phyloP scores from a whole-genome alignment of 2,113 vertebrate genomes.

The Gavialis gangeticus region DNA sequence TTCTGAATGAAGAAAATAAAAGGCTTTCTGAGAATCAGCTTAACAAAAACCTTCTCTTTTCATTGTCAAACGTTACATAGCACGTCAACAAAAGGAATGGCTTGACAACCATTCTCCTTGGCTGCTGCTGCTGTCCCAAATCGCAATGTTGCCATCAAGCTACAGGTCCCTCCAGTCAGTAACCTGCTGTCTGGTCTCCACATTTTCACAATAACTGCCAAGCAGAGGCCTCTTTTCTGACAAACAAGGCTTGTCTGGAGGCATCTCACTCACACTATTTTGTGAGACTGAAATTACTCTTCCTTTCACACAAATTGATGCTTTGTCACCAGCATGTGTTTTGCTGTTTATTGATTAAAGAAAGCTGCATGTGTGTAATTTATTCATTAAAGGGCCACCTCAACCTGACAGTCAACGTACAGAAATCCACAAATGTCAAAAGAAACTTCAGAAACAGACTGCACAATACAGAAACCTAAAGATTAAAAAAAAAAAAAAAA shows the following conservation, averaged over 20 bases:
- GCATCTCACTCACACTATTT: neutral
- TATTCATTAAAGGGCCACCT: neutral
- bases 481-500: too few relatives aligned
- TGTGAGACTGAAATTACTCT: neutral
- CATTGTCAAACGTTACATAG: conserved; percentile 3
- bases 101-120: neutral
- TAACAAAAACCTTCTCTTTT: neutral
- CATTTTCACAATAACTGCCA: neutral
- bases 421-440: neutral
- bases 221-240: neutral
- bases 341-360: neutral
- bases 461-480: too few relatives aligned
- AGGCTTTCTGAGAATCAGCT: neutral
- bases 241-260: neutral
- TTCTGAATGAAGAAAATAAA: neutral
- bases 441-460: neutral
- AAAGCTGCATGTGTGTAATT: neutral
- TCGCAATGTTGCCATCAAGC: neutral
- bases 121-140: neutral
- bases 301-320: neutral
- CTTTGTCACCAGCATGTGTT: neutral
- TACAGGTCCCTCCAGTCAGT: neutral
- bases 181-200: neutral
- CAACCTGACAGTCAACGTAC: neutral
- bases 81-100: neutral